Conservation (phyloP, 2,113 vertebrate genomes). For the Pelecanus crispus region DNA sequence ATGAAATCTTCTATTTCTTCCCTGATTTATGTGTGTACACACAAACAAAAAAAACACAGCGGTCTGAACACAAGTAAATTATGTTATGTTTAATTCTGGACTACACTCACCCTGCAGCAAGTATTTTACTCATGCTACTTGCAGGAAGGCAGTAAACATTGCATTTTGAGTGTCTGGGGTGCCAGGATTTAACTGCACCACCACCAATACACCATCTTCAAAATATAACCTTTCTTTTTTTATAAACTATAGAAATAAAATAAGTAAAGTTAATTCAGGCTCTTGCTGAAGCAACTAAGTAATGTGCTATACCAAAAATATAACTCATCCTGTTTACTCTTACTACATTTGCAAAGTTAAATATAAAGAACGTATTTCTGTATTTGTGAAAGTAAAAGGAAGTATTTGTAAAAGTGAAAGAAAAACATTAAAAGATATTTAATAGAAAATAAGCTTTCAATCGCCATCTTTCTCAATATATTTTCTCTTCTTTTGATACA, state of each 20-base stretch:
- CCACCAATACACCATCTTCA: background rate
- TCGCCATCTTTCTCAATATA: background rate
- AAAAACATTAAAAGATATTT: background rate
- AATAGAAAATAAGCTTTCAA: background rate
- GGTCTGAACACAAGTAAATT: background rate
- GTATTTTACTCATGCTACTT: background rate
- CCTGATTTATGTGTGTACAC: background rate
- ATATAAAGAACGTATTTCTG: background rate
- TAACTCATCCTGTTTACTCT: background rate
- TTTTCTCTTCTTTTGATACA: background rate
- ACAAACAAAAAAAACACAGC: background rate
- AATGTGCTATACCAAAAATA: background rate
- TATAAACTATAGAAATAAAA: background rate
- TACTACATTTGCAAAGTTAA: background rate
- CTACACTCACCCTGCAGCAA: fast-evolving
- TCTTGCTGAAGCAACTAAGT: background rate
- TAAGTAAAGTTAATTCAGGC: background rate
- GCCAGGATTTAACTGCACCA: background rate
- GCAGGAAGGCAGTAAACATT: background rate
- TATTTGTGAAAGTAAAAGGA: background rate
- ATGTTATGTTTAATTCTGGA: background rate
- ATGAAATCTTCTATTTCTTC: background rate
- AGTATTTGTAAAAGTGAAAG: background rate
- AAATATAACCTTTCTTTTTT: background rate
- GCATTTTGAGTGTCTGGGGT: background rate